A percentile compares a stretch with the other conserved stretches of the same genome.
Evolutionary conservation across 1,140 invertebrate species (phyloP).

Genomic region (Pinna nobilis): DNA sequence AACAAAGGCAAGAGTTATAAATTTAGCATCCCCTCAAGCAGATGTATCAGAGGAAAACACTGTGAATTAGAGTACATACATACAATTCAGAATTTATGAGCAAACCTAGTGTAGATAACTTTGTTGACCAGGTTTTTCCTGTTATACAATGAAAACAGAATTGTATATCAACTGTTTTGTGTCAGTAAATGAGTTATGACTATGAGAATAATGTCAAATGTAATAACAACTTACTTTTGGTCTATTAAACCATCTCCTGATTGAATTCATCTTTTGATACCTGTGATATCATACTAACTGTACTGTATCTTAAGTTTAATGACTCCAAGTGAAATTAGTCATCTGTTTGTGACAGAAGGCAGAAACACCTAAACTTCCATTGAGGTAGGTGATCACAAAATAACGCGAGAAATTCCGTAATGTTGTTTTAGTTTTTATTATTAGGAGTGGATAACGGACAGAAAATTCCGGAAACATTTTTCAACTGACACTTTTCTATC

Average conservation of each 20-base stretch:
- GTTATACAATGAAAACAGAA: neutral
- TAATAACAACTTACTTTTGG: constrained; percentile 83
- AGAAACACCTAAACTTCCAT: constrained; percentile 7
- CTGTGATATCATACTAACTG: constrained; percentile 29
- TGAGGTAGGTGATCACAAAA: neutral
- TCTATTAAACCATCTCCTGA: constrained; percentile 93
- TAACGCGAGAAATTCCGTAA: neutral
- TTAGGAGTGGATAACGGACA: neutral
- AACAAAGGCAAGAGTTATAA: too few species aligned
- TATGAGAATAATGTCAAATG: neutral
- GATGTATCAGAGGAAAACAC: neutral
- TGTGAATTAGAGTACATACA: neutral
- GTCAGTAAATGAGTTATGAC: constrained; percentile 6
- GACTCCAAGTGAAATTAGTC: constrained; percentile 18
- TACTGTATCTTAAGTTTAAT: constrained; percentile 27
- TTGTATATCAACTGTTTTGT: neutral
- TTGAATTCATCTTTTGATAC: constrained; percentile 83
- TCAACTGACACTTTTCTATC: too few species aligned
- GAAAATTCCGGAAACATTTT: too few species aligned
- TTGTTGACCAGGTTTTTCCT: neutral
- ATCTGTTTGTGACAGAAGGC: neutral
- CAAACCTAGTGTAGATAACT: neutral
- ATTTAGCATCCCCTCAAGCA: neutral
- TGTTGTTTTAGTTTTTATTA: neutral
- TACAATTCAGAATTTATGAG: neutral